Base-by-base conservation (phyloP, 2,888 invertebrate species). In the Fragum fragum region DNA sequence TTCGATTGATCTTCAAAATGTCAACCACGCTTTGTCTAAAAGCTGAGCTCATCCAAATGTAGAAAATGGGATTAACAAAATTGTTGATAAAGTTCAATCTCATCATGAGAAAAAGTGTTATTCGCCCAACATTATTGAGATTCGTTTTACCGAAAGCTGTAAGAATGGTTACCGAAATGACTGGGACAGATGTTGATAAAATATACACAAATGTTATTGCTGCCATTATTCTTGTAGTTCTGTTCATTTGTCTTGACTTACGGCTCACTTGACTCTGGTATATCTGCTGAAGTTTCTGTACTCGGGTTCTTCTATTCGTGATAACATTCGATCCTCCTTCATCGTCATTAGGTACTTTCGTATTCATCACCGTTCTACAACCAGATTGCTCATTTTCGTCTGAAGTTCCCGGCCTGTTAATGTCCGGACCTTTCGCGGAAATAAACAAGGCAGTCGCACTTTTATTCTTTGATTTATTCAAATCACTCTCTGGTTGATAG, bases 41-140 rank as follows among this genome's bases (percentile, higher is more conserved):
- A 23, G 18, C n/a, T n/a, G 53, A 53, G n/a, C 53, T 53, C 23
- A 53, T n/a, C 53, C 53, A 53, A n/a, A 53, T 53, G 23, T 53
- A 53, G 23, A 53, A 53, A n/a, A 53, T n/a, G n/a, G 53, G 53
- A 23, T 53, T 53, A 21, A 23, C 53, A 53, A 14, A 53, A n/a
- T 53, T 53, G n/a, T 53, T 53, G n/a, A 53, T 53, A 7, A 53
- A 53, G n/a, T 18, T 18, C 53, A 53, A 23, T 53, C n/a, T 53
- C n/a, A 53, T 7, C n/a, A 53, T n/a, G 23, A 53, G n/a, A 53
- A 53, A 53, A 3, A 53, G 14, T 0, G 23, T 23, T n/a, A 53
- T 23, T 23, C 53, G n/a, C 6, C 53, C n/a, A n/a, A 14, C 23
- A 21, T n/a, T 9, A 53, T 53, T n/a, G 7, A 21, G n/a, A 1